Evolutionary conservation across 2,888 invertebrate species (phyloP).

Genomic region (Tethea ocularis): DNA sequence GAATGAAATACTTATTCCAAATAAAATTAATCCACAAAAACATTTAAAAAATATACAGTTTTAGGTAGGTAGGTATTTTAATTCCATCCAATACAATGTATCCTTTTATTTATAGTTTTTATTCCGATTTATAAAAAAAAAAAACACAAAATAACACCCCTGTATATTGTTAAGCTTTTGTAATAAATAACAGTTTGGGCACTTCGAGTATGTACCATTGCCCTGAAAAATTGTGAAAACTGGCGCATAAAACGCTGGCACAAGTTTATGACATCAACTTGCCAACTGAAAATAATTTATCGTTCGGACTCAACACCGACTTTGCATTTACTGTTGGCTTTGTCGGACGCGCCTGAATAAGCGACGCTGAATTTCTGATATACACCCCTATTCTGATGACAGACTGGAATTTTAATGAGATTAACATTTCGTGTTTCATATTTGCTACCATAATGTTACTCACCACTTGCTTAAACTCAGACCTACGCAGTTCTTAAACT

Average conservation of each 20-base stretch:
- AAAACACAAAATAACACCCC: too few species aligned
- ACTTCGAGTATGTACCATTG: neutral
- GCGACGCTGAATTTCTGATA: conserved; percentile 34
- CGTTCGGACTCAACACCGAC: conserved; percentile 38
- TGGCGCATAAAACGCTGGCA: conserved; percentile 9
- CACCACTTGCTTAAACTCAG: too few species aligned
- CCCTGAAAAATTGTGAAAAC: conserved; percentile 5
- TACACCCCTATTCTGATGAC: conserved; percentile 27
- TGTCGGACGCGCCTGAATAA: conserved; percentile 24
- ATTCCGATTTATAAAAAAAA: too few species aligned
- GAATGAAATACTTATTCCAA: too few species aligned
- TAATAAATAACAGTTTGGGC: neutral
- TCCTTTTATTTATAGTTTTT: too few species aligned
- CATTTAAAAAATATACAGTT: too few species aligned
- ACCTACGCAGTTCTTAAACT: too few species aligned
- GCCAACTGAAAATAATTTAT: conserved; percentile 56
- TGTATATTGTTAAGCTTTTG: neutral
- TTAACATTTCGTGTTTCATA: too few species aligned
- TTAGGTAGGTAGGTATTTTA: too few species aligned
- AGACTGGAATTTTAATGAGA: neutral
- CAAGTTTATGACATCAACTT: conserved; percentile 40
- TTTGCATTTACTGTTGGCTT: conserved; percentile 19
- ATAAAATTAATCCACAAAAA: too few species aligned
- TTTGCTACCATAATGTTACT: too few species aligned
- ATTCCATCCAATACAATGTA: too few species aligned